Conservation (phyloP, 2,113 vertebrate genomes). For the Marmota monax region DNA sequence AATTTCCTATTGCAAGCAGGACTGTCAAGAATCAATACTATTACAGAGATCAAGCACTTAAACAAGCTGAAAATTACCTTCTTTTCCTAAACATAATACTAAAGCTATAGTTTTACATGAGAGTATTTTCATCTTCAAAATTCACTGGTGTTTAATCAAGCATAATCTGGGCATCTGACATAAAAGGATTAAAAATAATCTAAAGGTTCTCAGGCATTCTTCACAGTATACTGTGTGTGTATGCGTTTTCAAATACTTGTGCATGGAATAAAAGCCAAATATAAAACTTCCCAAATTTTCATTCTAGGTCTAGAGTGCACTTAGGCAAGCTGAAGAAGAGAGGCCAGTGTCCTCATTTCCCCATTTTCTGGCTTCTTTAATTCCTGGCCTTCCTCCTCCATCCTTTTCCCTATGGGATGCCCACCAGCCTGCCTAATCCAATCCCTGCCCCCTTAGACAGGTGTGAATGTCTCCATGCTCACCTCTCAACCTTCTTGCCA, state of each 20-base stretch:
- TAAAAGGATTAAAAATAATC: not conserved
- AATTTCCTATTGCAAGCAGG: conserved; percentile 33
- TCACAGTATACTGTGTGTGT: not conserved
- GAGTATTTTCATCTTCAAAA: conserved; percentile 72
- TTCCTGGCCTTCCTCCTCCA: not conserved
- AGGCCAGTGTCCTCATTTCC: not conserved
- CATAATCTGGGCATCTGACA: not conserved
- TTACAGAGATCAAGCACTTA: conserved; percentile 14
- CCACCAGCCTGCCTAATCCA: too few relatives aligned
- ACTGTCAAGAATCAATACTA: not conserved
- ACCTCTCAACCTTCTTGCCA: not conserved
- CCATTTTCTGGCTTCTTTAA: not conserved
- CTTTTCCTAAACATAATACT: conserved; percentile 41
- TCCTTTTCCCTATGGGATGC: not conserved
- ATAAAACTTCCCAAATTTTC: not conserved
- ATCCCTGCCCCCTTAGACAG: not conserved
- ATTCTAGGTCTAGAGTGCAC: not conserved
- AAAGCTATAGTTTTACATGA: not conserved
- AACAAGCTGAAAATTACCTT: conserved; percentile 47
- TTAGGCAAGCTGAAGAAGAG: not conserved
- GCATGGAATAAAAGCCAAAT: conserved; percentile 43
- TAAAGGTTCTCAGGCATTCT: conserved; percentile 16
- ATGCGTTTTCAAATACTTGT: not conserved
- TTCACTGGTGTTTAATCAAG: conserved; percentile 43
- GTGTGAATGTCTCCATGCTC: not conserved